Conservation (phyloP, 2,888 invertebrate genomes). For the Phaonia tiefii region DNA sequence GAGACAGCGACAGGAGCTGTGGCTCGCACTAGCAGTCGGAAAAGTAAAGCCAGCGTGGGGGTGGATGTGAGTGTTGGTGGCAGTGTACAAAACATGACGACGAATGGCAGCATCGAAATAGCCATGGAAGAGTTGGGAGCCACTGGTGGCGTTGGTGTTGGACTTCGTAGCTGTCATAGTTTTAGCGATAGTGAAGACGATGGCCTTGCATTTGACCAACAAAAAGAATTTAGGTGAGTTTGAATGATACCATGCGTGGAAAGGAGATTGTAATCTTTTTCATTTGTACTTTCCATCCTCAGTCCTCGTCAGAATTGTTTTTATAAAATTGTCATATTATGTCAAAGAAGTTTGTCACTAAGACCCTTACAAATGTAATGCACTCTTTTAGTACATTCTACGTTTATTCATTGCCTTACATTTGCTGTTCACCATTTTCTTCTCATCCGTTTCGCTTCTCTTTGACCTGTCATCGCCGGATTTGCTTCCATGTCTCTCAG, state of each 20-base stretch:
- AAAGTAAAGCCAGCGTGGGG: conserved; percentile 29
- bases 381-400: conserved; percentile 60
- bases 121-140: conserved; percentile 57
- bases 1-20: conserved; percentile 56
- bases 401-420: conserved; percentile 36
- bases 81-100: conserved; percentile 57
- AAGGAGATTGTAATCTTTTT: too few species aligned
- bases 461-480: conserved; percentile 1
- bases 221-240: conserved; percentile 69
- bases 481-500: background rate
- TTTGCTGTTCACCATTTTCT: background rate
- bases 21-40: conserved; percentile 51
- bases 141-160: conserved; percentile 65
- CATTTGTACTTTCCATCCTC: background rate
- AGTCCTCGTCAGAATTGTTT: background rate
- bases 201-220: conserved; percentile 65
- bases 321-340: conserved; percentile 50
- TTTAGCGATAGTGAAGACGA: conserved; percentile 66
- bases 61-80: conserved; percentile 34
- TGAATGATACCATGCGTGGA: background rate
- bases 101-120: conserved; percentile 53
- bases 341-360: conserved; percentile 47
- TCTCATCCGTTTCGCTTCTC: too few species aligned
- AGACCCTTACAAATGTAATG: conserved; percentile 60
- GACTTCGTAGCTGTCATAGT: conserved; percentile 51